phyloP scores from a whole-genome alignment of 1,140 invertebrate species.

The Linepithema humile region DNA sequence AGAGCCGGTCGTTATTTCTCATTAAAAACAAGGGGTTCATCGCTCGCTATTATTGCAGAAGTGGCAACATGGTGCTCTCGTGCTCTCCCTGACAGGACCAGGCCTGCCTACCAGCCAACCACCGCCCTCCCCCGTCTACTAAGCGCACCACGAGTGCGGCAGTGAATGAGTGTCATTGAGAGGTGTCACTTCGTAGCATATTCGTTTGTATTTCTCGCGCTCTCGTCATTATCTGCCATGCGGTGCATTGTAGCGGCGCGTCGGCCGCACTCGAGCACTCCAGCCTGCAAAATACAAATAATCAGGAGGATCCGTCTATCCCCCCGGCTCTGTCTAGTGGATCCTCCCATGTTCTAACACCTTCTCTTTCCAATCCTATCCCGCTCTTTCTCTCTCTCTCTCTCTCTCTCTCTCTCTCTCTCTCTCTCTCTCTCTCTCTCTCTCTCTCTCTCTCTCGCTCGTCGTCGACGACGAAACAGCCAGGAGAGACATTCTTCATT shows the following conservation, averaged over 20 bases:
- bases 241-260: constrained; percentile 78
- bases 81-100: constrained; percentile 55
- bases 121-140: constrained; percentile 63
- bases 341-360: constrained; percentile 23
- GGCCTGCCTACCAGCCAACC: constrained; percentile 69
- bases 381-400: background rate
- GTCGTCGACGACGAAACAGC: constrained; percentile 29
- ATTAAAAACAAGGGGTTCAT: constrained; percentile 84
- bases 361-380: constrained; percentile 34
- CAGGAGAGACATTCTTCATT: constrained; percentile 59
- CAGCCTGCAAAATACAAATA: constrained; percentile 82
- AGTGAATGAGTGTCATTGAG: constrained; percentile 82
- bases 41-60: constrained; percentile 81
- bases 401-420: background rate
- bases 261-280: constrained; percentile 79
- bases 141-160: constrained; percentile 65
- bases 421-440: background rate
- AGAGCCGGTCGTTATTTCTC: constrained; percentile 74
- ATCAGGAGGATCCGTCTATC: constrained; percentile 73
- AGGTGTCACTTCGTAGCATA: constrained; percentile 85
- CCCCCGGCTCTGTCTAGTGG: constrained; percentile 33
- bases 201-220: constrained; percentile 83
- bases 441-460: background rate
- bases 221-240: constrained; percentile 81
- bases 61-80: constrained; percentile 70